Evolutionary conservation across 2,888 invertebrate genomes (phyloP).

Genomic region (Abscondita cerata): DNA sequence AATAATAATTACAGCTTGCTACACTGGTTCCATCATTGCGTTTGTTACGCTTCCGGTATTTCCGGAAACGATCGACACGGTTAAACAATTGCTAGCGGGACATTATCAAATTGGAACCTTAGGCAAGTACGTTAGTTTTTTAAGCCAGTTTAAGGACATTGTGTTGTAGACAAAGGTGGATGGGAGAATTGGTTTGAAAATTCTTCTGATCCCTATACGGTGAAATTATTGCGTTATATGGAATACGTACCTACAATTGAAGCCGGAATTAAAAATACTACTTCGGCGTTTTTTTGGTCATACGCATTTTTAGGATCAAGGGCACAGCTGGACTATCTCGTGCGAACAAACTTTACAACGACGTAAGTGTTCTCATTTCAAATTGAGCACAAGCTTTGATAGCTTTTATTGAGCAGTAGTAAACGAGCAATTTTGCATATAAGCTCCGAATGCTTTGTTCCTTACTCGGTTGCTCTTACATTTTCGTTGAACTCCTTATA

Average conservation of each 20-base stretch:
- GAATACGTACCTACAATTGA: slow-evolving; percentile 72
- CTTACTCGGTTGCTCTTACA: slow-evolving; percentile 71
- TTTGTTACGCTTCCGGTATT: slow-evolving; percentile 81
- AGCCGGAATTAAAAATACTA: slow-evolving; percentile 75
- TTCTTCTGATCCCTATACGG: slow-evolving; percentile 69
- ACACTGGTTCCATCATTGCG: slow-evolving; percentile 84
- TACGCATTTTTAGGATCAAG: slow-evolving; percentile 79
- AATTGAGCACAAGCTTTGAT: too few relatives aligned
- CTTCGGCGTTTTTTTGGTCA: slow-evolving; percentile 78
- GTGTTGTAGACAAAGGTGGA: slow-evolving; percentile 70
- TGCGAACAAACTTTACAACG: slow-evolving; percentile 73
- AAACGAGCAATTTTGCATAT: slow-evolving; percentile 74
- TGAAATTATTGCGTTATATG: slow-evolving; percentile 68
- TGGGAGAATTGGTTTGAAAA: slow-evolving; percentile 79
- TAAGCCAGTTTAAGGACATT: not conserved
- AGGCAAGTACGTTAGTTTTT: slow-evolving; percentile 58
- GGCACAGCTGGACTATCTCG: slow-evolving; percentile 74
- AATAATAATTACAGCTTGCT: slow-evolving; percentile 83
- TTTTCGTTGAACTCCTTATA: slow-evolving; percentile 72
- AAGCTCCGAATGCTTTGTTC: slow-evolving; percentile 76
- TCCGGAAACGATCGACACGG: slow-evolving; percentile 76
- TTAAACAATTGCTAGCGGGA: slow-evolving; percentile 69
- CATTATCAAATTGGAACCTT: slow-evolving; percentile 76
- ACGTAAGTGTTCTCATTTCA: slow-evolving; percentile 37
- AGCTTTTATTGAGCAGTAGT: slow-evolving; percentile 46